Evolutionary conservation across 2,888 invertebrate species (phyloP).

Genomic region (Galeruca laticollis): DNA sequence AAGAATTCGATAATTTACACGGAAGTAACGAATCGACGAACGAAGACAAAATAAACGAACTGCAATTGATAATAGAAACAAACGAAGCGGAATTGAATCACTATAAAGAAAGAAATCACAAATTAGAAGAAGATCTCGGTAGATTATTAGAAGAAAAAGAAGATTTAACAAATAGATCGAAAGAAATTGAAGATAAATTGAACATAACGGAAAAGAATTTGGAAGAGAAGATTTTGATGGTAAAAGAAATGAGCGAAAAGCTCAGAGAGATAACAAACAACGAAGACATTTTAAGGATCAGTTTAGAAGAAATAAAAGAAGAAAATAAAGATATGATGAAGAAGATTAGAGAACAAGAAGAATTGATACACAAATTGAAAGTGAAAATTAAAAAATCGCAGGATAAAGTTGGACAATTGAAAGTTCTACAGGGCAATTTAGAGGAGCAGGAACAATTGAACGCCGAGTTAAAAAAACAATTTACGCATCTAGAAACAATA

Average conservation of each 20-base stretch:
- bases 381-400: conserved; percentile 53
- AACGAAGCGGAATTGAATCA: conserved; percentile 76
- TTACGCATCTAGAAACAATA: conserved; percentile 69
- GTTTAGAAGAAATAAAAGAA: conserved; percentile 69
- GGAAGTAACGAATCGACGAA: conserved; percentile 56
- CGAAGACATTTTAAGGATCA: conserved; percentile 73
- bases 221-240: conserved; percentile 72
- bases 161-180: conserved; percentile 73
- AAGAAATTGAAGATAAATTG: conserved; percentile 73
- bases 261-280: conserved; percentile 73
- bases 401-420: conserved; percentile 51
- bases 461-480: conserved; percentile 66
- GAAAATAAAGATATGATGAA: conserved; percentile 54
- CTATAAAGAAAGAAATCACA: conserved; percentile 74
- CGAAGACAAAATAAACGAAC: conserved; percentile 80
- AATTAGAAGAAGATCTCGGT: conserved; percentile 76
- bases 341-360: conserved; percentile 52
- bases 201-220: conserved; percentile 68
- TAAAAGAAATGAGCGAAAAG: conserved; percentile 74
- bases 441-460: conserved; percentile 67
- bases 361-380: conserved; percentile 52
- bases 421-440: conserved; percentile 47
- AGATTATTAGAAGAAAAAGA: conserved; percentile 73
- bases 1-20: conserved; percentile 47
- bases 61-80: conserved; percentile 80